A percentile compares a stretch with the other conserved stretches of the same genome.
Conservation (phyloP, 2,888 invertebrate genomes). For the Pediacus dermestoides region DNA sequence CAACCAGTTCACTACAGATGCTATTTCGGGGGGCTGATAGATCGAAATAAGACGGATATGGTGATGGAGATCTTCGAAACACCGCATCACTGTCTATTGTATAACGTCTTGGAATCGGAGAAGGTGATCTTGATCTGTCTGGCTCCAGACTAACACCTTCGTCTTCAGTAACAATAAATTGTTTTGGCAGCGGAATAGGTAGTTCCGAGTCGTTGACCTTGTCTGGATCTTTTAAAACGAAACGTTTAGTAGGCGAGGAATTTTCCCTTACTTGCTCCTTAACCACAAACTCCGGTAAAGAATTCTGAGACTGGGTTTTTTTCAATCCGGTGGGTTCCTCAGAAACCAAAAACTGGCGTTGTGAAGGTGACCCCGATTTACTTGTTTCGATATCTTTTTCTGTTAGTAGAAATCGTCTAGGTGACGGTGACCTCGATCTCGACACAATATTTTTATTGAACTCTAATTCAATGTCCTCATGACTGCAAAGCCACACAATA, state of each 20-base stretch:
- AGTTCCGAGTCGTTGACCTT: constrained; percentile 14
- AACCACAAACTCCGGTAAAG: constrained; percentile 32
- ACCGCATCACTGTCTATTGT: background rate
- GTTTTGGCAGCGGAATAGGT: constrained; percentile 29
- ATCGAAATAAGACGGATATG: constrained; percentile 37
- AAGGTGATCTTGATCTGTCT: constrained; percentile 28
- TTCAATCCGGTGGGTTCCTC: constrained; percentile 21
- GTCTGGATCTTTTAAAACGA: constrained; percentile 25
- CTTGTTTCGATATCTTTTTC: constrained; percentile 23
- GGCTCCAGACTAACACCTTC: background rate
- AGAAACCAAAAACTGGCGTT: constrained; percentile 29
- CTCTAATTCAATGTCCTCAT: constrained; percentile 33
- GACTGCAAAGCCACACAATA: constrained; percentile 22
- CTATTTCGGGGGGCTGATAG: constrained; percentile 38
- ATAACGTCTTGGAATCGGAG: constrained; percentile 47
- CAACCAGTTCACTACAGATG: constrained; percentile 47
- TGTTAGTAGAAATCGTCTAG: constrained; percentile 29
- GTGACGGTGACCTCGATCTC: constrained; percentile 26
- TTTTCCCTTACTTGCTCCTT: constrained; percentile 20
- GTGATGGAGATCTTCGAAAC: constrained; percentile 36
- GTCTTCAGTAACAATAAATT: constrained; percentile 29
- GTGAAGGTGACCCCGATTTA: constrained; percentile 13
- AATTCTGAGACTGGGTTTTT: constrained; percentile 22
- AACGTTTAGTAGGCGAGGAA: constrained; percentile 16
- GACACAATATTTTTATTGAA: constrained; percentile 20